A percentile compares a stretch with the other conserved stretches of the same genome.
Conservation (phyloP, 2,113 vertebrate species). For the Chionomys nivalis region DNA sequence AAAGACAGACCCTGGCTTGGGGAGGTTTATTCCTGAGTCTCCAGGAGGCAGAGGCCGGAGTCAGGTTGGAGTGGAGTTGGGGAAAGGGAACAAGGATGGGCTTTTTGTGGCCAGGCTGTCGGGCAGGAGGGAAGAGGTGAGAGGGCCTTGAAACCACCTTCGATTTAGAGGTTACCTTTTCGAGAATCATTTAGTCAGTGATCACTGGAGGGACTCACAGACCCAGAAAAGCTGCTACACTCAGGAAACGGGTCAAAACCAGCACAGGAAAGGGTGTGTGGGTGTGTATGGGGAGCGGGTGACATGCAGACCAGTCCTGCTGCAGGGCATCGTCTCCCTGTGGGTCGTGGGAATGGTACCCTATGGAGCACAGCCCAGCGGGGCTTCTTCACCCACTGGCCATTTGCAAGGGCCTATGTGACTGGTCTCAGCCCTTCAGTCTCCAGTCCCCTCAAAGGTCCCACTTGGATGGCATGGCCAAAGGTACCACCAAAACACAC, state of each 20-base stretch:
- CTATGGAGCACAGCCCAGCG: rapidly evolving
- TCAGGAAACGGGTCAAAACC: neutral
- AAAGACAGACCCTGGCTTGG: neutral
- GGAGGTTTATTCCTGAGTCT: neutral
- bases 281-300: neutral
- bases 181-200: neutral
- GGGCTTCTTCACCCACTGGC: neutral
- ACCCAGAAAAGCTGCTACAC: neutral
- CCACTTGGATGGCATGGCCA: neutral
- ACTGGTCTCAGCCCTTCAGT: neutral
- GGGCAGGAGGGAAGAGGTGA: neutral
- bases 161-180: neutral
- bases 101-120: neutral
- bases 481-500: neutral
- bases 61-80: neutral
- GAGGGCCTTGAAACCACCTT: neutral
- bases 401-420: neutral
- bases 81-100: neutral
- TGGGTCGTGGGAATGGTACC: neutral
- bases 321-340: neutral
- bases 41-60: neutral
- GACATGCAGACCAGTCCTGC: neutral
- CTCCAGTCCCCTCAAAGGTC: neutral
- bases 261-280: neutral
- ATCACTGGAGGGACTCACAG: neutral